Evolutionary conservation across 2,888 invertebrate species (phyloP), one percentile per base, ranked within the genome.

Genomic region (Ellobium chinense): DNA sequence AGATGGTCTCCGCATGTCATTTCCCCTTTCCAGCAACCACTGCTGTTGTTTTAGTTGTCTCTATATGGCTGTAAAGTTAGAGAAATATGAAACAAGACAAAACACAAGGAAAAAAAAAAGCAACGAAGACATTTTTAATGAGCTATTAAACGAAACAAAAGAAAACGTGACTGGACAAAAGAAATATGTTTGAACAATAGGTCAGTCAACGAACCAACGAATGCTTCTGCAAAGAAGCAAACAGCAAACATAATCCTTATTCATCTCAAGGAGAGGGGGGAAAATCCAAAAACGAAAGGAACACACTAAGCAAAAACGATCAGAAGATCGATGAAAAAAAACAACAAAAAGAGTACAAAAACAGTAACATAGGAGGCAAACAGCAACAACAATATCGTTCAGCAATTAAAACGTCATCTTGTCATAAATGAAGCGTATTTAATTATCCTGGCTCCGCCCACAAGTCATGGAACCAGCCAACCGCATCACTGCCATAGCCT

Each of bases 401-500:
- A 72, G 46, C 36, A 56, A 72, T 72, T 72, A 72, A 72, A 58
- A 60, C 21, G 72, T 58, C 70, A 39, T 56, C 70, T 39, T 70
- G 70, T 46, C 72, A 72, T 1, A 72, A 60, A 72, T 60, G 72
- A n/a, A 34, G 72, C 36, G 36, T 37, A 24, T 56, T 72, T 60
- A 21, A 29, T 58, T 72, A 37, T 72, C 60, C 12, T 5, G 36
- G 36, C 72, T 31, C 36, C 60, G 27, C 72, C 60, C 56, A 9
- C 58, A 58, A 24, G 60, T 72, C 72, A 46, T 36, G 27, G 27
- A 60, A 37, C 58, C 37, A 36, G 36, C 58, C 72, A 60, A 72
- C 34, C 46, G 58, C 5, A 60, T 58, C 36, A 58, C 27, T 31
- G 58, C 27, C 60, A 46, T 72, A 58, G n/a, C 34, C 36, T 27